Evolutionary conservation across 2,113 vertebrate genomes (phyloP), one percentile per base, ranked within the genome.

Genomic region (Pantherophis guttatus): DNA sequence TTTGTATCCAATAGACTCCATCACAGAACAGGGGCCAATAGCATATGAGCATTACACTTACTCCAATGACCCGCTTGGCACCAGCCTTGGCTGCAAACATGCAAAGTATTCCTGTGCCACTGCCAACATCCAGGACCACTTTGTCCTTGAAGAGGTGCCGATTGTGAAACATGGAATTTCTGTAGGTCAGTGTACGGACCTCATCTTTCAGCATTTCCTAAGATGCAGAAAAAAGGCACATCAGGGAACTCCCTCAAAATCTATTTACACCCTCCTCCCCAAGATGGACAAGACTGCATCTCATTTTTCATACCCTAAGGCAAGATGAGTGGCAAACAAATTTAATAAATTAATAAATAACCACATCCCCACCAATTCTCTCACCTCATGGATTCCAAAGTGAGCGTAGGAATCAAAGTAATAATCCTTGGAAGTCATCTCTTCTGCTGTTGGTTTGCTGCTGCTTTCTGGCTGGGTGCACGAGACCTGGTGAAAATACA

Each of bases 191-290:
- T 1, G 99, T 99, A 7, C 99, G 98, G 3, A 99, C 99, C 95
- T 99, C 99, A 15, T 99, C 99, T 94, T 99, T 99, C 65, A 99
- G 97, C 99, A 99, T 99, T 96, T 99, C 99, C 99, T 99, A 94
- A 23, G 90, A 50, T 9, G 3, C 8, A 39, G 53, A 62, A 11
- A 13, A 57, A 48, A 33, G 10, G 2, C 3, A 9, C 1, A 0
- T 33, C n/a, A 94, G 59, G 26, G 3, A 19, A 21, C 2, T 11
- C 1, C 1, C 0, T 0, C 23, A 65, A 86, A 19, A 50, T 8
- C 8, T 53, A 5, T 48, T 24, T 75, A 5, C 8, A 57, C 1
- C 1, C 44, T 5, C 1, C 1, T 50, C 52, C 3, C 4, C n/a
- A 0, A 0, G 5, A 29, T 39, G 70, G 59, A 65, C 26, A 59